phyloP scores from a whole-genome alignment of 2,888 invertebrate genomes.

The Aethes cnicana region DNA sequence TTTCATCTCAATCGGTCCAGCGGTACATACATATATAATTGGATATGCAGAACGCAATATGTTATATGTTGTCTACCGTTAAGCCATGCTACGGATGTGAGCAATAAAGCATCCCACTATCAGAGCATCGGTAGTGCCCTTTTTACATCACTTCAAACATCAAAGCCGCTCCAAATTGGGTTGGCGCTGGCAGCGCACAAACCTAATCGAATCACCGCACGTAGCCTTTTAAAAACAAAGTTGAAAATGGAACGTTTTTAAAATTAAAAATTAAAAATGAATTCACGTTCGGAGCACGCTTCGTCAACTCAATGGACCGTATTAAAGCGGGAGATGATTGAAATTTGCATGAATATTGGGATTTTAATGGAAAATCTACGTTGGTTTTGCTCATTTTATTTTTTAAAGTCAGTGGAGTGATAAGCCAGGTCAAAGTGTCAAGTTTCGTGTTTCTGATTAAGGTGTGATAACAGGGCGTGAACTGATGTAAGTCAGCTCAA shows the following conservation, averaged over 20 bases:
- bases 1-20: too few species aligned
- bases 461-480: conserved; percentile 3
- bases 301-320: neutral
- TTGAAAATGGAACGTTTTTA: neutral
- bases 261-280: conserved; percentile 10
- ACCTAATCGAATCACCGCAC: neutral
- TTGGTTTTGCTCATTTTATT: conserved; percentile 8
- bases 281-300: conserved; percentile 3
- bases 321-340: neutral
- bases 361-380: neutral
- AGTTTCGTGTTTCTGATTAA: conserved; percentile 14
- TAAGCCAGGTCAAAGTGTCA: conserved; percentile 21
- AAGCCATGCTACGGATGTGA: conserved; percentile 17
- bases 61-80: neutral
- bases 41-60: too few species aligned
- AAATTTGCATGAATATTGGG: neutral
- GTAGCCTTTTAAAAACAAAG: conserved; percentile 16
- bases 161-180: conserved; percentile 40
- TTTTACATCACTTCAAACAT: conserved; percentile 40
- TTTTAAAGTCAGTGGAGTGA: conserved; percentile 15
- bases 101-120: conserved; percentile 21
- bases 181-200: conserved; percentile 9
- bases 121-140: conserved; percentile 27
- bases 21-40: too few species aligned
- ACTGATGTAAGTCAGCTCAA: neutral